Percentiles rank a stretch among this genome's conserved stretches.
phyloP scores from a whole-genome alignment of 2,888 invertebrate species.

The Drosophila sordidula region DNA sequence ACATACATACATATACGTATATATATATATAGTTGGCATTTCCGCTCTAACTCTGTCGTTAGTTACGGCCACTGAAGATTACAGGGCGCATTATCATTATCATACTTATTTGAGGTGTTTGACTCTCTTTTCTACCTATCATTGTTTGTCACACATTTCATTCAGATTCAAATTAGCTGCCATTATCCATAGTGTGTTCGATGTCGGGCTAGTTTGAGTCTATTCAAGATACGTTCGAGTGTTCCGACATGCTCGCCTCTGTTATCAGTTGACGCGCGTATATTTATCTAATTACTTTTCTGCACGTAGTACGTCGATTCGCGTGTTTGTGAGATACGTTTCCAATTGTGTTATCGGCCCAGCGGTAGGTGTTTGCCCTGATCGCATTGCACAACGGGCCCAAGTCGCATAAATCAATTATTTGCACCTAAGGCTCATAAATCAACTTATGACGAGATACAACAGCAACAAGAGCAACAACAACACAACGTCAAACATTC shows the following conservation, averaged over 20 bases:
- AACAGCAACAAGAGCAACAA: conserved; percentile 27
- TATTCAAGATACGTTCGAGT: conserved; percentile 8
- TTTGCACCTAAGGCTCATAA: conserved; percentile 75
- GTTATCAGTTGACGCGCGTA: conserved; percentile 23
- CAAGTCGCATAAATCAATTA: conserved; percentile 72
- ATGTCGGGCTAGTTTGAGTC: not conserved
- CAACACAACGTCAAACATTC: conserved; percentile 34
- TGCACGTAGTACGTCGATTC: conserved; percentile 23
- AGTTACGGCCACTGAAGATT: conserved; percentile 48
- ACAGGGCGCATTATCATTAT: conserved; percentile 35
- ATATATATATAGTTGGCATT: conserved; percentile 58
- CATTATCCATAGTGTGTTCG: not conserved
- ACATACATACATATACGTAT: not conserved
- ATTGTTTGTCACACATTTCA: conserved; percentile 8
- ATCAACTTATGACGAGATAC: conserved; percentile 71
- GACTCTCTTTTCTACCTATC: not conserved
- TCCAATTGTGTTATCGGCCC: conserved; percentile 40
- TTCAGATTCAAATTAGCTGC: conserved; percentile 9
- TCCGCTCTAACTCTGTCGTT: conserved; percentile 67
- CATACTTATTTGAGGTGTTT: conserved; percentile 23
- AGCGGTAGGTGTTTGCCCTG: conserved; percentile 25
- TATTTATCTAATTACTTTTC: conserved; percentile 55
- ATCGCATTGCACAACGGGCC: conserved; percentile 22
- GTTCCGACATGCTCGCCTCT: not conserved
- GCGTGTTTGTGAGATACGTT: conserved; percentile 30